Percentiles rank a stretch among this genome's conserved stretches.
These are phyloP conservation scores for Trinorchestia longiramus DNA, from an alignment of 1,140 invertebrate species.

Conservation along the genomic window DNA sequence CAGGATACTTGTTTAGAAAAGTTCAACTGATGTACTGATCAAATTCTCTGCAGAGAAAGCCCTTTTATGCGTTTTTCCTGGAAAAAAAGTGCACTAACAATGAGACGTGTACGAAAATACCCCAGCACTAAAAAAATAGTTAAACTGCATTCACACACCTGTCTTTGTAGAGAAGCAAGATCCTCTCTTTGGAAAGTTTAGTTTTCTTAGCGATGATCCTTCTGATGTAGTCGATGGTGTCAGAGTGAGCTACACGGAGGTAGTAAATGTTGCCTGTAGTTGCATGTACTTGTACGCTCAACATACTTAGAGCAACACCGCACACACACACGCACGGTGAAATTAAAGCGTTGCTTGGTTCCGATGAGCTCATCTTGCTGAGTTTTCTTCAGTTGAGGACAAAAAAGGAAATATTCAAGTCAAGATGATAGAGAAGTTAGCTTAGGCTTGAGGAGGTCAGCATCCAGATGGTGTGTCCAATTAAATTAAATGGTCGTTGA, in stretches of 20 bases:
- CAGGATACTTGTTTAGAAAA: too few species aligned
- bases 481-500: too few species aligned
- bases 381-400: background rate
- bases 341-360: background rate
- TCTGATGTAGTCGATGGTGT: constrained; percentile 88
- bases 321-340: constrained; percentile 59
- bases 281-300: constrained; percentile 73
- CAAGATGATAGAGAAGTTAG: background rate
- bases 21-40: too few species aligned
- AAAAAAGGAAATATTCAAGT: background rate
- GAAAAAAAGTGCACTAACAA: too few species aligned
- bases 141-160: constrained; percentile 75
- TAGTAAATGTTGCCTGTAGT: constrained; percentile 92
- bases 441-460: background rate
- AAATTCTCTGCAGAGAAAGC: too few species aligned
- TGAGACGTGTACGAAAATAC: too few species aligned
- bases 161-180: constrained; percentile 90
- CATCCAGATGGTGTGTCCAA: background rate
- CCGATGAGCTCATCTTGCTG: background rate
- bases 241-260: constrained; percentile 81
- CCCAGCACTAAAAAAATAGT: too few species aligned
- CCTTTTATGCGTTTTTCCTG: too few species aligned
- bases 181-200: constrained; percentile 91
- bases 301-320: constrained; percentile 65
- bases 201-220: constrained; percentile 91